Conservation (phyloP, 2,888 invertebrate species). For the Clepsis dumicolana region DNA sequence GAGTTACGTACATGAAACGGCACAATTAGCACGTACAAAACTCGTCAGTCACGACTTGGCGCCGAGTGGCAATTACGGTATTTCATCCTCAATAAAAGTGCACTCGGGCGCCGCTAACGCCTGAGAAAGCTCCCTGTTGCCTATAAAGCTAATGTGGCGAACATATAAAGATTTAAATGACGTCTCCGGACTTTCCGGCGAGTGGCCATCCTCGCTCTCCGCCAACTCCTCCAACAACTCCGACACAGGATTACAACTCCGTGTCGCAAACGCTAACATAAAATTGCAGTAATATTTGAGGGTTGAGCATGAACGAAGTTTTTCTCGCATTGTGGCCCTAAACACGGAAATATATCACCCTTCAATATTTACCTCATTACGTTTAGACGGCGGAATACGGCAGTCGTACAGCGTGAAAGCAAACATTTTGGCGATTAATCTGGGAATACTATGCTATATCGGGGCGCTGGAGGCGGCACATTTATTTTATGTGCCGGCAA, state of each 20-base stretch:
- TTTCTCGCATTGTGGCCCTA: slow-evolving; percentile 39
- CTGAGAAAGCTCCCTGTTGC: slow-evolving; percentile 72
- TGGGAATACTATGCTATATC: slow-evolving; percentile 77
- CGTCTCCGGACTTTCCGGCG: slow-evolving; percentile 56
- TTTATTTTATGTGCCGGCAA: slow-evolving; percentile 85
- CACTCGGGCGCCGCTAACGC: slow-evolving; percentile 76
- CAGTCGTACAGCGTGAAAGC: slow-evolving; percentile 74
- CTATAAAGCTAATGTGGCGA: slow-evolving; percentile 79
- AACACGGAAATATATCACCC: slow-evolving; percentile 55
- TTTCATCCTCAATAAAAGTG: slow-evolving; percentile 84
- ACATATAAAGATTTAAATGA: slow-evolving; percentile 82
- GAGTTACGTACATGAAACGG: slow-evolving; percentile 56
- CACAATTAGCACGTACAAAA: slow-evolving; percentile 79
- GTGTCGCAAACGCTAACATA: slow-evolving; percentile 1
- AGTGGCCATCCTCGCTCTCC: slow-evolving; percentile 45
- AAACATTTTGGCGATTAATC: slow-evolving; percentile 84
- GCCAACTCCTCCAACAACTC: slow-evolving; percentile 5
- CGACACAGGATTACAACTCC: slow-evolving; percentile 1
- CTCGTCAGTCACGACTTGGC: slow-evolving; percentile 76
- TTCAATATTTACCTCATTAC: slow-evolving; percentile 70
- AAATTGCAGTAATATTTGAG: slow-evolving; percentile 3
- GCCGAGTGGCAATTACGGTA: slow-evolving; percentile 81
- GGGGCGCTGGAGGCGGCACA: slow-evolving; percentile 80
- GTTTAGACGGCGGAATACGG: slow-evolving; percentile 65
- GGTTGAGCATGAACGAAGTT: slow-evolving; percentile 28